Evolutionary conservation across 2,797 vertebrate genomes (phyloP), one percentile per base, ranked within the genome.

Genomic region (Melanotaenia nigrans): DNA sequence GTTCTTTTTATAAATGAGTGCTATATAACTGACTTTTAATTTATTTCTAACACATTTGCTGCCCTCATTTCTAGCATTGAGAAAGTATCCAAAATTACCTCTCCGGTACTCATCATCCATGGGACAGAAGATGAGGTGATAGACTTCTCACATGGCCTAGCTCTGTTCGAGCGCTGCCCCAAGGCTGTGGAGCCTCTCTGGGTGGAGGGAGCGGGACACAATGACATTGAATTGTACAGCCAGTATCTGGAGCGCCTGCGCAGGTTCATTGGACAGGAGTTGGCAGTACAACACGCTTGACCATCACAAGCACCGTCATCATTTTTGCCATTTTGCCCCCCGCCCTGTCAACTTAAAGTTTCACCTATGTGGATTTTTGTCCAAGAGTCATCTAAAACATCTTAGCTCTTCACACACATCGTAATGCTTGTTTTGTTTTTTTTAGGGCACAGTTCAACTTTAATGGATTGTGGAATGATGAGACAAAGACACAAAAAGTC

Each of bases 181-280:
- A 98, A 97, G 90, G 97, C 98, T 0, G 98, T 99, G 92, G 98
- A 99, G 94, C 98, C 98, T 0, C 96, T 99, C 36, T 99, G 98
- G 98, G 98, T 99, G 79, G 98, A 99, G 40, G 98, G 98, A 5
- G 98, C 98, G 0, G 98, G 98, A 11, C 97, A 99, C 95, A 99
- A 99, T 74, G 98, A 99, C 93, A 99, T 99, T 73, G 98, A 99
- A 95, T 96, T 99, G 77, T 99, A 99, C 94, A 99, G 97, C 92
- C 97, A 99, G 92, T 99, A 99, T 92, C 93, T 99, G 91, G 98
- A 99, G 90, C 96, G 98, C 82, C 95, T 99, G 90, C 96, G 97
- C 70, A 96, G 96, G 72, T 99, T 99, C 94, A 98, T 99, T 93
- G 96, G 96, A 81, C 96, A 98, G 91, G 98, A 99, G 92, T 95